Percentiles rank a stretch among this genome's conserved stretches.
phyloP scores from a whole-genome alignment of 2,113 vertebrate genomes.

The Lamprotornis superbus region DNA sequence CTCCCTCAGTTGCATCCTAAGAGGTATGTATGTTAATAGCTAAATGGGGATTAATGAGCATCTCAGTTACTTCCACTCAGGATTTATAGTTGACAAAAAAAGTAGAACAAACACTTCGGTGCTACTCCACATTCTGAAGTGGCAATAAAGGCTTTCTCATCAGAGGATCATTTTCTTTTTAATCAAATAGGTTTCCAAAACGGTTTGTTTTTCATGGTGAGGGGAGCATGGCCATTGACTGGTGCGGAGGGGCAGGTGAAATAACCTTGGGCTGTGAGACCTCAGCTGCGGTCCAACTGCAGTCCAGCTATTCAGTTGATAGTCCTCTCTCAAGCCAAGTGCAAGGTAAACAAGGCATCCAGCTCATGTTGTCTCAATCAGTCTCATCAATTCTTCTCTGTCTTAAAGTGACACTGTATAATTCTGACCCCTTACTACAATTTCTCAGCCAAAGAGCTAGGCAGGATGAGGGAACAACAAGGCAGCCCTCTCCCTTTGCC shows the following conservation, averaged over 20 bases:
- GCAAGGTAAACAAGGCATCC: background rate
- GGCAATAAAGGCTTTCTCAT: background rate
- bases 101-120: background rate
- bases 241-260: background rate
- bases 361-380: background rate
- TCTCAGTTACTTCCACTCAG: background rate
- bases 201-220: background rate
- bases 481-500: fast-evolving
- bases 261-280: background rate
- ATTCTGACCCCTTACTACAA: background rate
- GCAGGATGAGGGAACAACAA: background rate
- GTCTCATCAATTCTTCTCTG: background rate
- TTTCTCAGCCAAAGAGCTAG: background rate
- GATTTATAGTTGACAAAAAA: background rate
- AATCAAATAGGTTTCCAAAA: background rate
- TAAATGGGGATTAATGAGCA: background rate
- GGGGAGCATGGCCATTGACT: background rate
- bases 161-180: background rate
- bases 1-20: background rate
- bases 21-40: background rate
- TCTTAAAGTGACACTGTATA: background rate
- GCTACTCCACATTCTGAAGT: background rate
- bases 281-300: background rate
- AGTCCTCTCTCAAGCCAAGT: background rate
- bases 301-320: background rate